phyloP scores from a whole-genome alignment of 2,113 vertebrate species.

The Oplegnathus fasciatus region DNA sequence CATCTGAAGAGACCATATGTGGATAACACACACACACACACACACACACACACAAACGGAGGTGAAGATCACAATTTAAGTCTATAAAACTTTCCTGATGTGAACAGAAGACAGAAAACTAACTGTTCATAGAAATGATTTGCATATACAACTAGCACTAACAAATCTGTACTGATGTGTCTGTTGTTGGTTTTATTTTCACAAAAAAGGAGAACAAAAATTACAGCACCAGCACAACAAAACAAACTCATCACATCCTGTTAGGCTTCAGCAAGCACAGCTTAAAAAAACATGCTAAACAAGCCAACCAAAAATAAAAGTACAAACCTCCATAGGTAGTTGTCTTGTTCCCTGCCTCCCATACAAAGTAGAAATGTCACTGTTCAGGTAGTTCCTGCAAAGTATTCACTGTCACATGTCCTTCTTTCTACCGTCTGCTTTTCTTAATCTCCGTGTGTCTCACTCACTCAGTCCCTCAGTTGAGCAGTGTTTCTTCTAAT shows the following conservation, averaged over 20 bases:
- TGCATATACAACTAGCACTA: slow-evolving; percentile 4
- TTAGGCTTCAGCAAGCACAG: slow-evolving; percentile 12
- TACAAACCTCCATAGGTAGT: slow-evolving; percentile 82
- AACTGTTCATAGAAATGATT: neutral
- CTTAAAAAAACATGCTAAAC: slow-evolving; percentile 11
- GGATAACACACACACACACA: slow-evolving; percentile 31
- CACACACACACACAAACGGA: slow-evolving; percentile 25
- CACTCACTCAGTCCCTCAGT: slow-evolving; percentile 64
- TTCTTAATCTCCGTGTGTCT: slow-evolving; percentile 52
- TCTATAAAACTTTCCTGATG: neutral
- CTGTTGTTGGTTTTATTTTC: slow-evolving; percentile 7
- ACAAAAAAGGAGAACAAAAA: neutral
- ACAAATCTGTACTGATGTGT: neutral
- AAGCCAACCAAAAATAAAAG: slow-evolving; percentile 44
- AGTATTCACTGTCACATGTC: slow-evolving; percentile 59
- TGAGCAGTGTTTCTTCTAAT: slow-evolving; percentile 78
- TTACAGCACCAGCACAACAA: neutral
- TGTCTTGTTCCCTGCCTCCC: slow-evolving; percentile 64
- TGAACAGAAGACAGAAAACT: neutral
- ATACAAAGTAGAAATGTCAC: slow-evolving; percentile 67
- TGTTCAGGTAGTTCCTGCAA: slow-evolving; percentile 53
- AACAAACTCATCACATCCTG: neutral
- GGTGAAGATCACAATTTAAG: neutral
- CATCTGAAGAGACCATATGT: slow-evolving; percentile 75
- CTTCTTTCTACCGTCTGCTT: slow-evolving; percentile 39